Evolutionary conservation across 2,113 vertebrate species (phyloP).

Genomic region (Eublepharis macularius): DNA sequence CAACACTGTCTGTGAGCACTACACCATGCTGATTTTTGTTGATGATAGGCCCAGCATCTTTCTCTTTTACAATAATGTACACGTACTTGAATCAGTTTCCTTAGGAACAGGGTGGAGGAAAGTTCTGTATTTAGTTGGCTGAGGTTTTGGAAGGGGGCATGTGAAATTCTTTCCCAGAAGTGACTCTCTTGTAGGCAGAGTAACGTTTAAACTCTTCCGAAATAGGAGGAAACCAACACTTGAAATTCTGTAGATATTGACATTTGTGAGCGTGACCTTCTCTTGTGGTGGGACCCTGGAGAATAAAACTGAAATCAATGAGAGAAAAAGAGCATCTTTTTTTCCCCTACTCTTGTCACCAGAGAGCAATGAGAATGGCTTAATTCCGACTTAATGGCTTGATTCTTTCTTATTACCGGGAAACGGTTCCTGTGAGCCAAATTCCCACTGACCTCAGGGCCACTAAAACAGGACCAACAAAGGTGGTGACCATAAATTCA

Average conservation of each 20-base stretch:
- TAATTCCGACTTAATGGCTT: not conserved
- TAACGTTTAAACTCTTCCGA: not conserved
- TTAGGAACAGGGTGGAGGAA: slow-evolving; percentile 47
- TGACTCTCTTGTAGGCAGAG: too few species aligned
- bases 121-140: slow-evolving; percentile 41
- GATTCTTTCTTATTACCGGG: accelerated
- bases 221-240: slow-evolving; percentile 46
- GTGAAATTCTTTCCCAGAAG: not conserved
- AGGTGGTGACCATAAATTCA: not conserved
- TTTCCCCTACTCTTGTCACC: slow-evolving; percentile 7
- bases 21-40: slow-evolving; percentile 10
- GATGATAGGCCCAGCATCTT: slow-evolving; percentile 31
- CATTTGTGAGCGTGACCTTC: slow-evolving; percentile 48
- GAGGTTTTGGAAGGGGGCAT: not conserved
- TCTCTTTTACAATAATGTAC: slow-evolving; percentile 25
- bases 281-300: slow-evolving; percentile 22
- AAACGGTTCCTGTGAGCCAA: slow-evolving; percentile 10
- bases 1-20: too few species aligned
- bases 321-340: slow-evolving; percentile 41
- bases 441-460: not conserved
- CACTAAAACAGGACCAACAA: slow-evolving; percentile 2
- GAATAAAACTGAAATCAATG: slow-evolving; percentile 49
- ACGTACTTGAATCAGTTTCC: slow-evolving; percentile 39
- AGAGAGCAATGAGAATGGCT: not conserved
- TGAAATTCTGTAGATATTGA: slow-evolving; percentile 51